A percentile compares a stretch with the other conserved stretches of the same genome.
phyloP scores from a whole-genome alignment of 2,113 vertebrate species.

The Eulemur rufifrons region DNA sequence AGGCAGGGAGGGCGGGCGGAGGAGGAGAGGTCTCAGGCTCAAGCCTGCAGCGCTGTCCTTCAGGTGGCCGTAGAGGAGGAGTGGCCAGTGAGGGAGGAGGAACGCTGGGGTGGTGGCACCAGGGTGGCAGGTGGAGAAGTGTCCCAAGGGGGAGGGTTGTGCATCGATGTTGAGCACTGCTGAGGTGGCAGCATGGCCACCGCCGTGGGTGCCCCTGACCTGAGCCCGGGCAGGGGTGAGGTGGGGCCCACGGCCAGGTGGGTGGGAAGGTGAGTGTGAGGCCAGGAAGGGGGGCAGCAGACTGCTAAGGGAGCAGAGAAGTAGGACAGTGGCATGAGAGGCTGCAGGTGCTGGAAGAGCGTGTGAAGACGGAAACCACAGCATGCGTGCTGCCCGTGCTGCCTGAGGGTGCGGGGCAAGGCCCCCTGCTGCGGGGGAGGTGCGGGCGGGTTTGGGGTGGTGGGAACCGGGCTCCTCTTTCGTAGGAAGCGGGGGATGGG shows the following conservation, averaged over 20 bases:
- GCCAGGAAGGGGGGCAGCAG: neutral
- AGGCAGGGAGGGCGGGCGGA: neutral
- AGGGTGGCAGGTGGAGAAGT: neutral
- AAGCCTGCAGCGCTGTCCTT: neutral
- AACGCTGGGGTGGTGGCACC: neutral
- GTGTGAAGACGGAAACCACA: neutral
- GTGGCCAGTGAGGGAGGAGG: neutral
- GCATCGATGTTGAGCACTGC: neutral
- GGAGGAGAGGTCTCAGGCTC: neutral
- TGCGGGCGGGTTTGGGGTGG: neutral
- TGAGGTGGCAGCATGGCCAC: neutral
- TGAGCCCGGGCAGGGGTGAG: neutral
- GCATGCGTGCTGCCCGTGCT: rapidly evolving
- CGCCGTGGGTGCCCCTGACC: neutral
- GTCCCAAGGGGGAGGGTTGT: neutral
- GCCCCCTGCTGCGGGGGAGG: neutral
- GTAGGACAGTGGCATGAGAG: neutral
- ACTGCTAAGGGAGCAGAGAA: neutral
- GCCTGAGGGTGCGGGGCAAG: no score
- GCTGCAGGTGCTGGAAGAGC: neutral
- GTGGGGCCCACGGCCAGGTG: neutral
- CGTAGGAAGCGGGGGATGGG: neutral
- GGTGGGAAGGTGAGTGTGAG: neutral
- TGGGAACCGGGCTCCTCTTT: neutral
- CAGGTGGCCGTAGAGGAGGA: rapidly evolving